Base-by-base conservation (phyloP, 2,797 vertebrate genomes). In the Notoglanidium macrostoma region DNA sequence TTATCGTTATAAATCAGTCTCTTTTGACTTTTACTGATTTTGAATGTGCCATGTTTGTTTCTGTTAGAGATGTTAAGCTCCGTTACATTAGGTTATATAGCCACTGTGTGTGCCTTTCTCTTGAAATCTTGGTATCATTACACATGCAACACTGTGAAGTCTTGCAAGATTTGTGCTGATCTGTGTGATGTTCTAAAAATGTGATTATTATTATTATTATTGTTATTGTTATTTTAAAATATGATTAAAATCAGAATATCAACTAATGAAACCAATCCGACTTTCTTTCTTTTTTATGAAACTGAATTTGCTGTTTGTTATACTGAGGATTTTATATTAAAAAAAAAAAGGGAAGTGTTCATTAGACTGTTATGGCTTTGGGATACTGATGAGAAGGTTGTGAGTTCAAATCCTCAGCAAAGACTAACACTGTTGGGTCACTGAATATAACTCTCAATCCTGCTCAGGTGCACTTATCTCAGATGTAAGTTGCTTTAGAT, bases 51-150 rank as follows among this genome's bases (percentile, higher is more conserved):
- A 87, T 44, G 86, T 73, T 85, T 72, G 68, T 88, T 91, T 90
- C 77, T 85, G 77, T 89, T 87, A 3, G 49, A 86, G 84, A 65
- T 80, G 90, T 92, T 89, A 88, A 89, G 92, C 90, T 93, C 92
- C 89, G 90, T 93, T 91, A 87, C 67, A 87, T 87, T 91, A 89
- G 90, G 89, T 89, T 93, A 72, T 91, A 74, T 88, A 86, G 83
- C 83, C 91, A 92, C 93, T 93, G 94, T 95, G 92, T 90, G 87
- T 94, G 94, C 93, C 94, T 94, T 95, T 95, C 90, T 92, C 93
- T 94, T 83, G 85, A 86, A 92, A 92, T 88, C 87, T 91, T 88
- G 89, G 93, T 59, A 89, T 94, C 90, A 91, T 91, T 93, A 92
- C 91, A 92, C 92, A 92, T 94, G 93, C 92, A 92, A 93, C 92